phyloP scores from a whole-genome alignment of 2,797 vertebrate species.

The Spatula versicolor region DNA sequence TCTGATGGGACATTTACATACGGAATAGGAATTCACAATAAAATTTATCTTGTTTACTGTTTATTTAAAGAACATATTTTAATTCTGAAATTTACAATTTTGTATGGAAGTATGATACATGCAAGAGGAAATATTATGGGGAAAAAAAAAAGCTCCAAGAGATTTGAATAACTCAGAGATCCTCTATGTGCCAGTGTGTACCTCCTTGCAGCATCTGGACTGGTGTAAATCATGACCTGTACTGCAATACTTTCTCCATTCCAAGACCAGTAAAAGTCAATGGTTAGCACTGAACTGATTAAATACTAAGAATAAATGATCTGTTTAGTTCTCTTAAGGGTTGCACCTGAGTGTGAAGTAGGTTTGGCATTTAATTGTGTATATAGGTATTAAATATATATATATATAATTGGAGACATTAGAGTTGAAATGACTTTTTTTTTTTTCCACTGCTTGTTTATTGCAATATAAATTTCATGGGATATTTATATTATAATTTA shows the following conservation, averaged over 20 bases:
- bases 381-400: no score
- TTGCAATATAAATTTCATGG: neutral
- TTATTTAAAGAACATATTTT: neutral
- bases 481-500: neutral
- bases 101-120: fast-evolving
- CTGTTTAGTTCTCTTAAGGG: neutral
- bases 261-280: neutral
- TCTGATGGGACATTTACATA: conserved; percentile 8
- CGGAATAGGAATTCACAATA: neutral
- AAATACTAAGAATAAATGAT: neutral
- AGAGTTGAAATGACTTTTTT: neutral
- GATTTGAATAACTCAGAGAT: neutral
- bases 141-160: neutral
- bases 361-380: neutral
- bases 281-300: neutral
- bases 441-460: neutral
- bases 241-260: neutral
- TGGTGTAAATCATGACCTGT: neutral
- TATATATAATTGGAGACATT: neutral
- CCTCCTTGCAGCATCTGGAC: neutral
- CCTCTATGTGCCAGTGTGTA: no score
- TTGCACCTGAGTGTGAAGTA: neutral
- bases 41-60: neutral
- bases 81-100: neutral
- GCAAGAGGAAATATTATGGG: neutral